Evolutionary conservation across 2,888 invertebrate species (phyloP).

Genomic region (Drosophila antonietae): DNA sequence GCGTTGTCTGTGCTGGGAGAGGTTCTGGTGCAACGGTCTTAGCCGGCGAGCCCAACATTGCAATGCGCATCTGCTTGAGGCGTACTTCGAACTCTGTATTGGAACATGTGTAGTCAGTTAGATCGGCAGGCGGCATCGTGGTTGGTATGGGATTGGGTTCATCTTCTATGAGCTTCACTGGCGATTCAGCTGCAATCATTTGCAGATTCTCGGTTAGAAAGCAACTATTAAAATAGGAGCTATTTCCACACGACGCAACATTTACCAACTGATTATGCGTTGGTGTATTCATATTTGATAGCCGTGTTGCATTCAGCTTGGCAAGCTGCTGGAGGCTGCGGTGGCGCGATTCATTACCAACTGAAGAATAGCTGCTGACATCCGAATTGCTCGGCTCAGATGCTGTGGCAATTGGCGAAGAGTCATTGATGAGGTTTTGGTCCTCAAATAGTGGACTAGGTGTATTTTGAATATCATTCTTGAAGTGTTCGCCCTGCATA

Average conservation of each 20-base stretch:
- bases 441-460: conserved; percentile 4
- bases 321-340: conserved; percentile 53
- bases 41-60: conserved; percentile 39
- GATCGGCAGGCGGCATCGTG: background rate
- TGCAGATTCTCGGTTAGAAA: conserved; percentile 51
- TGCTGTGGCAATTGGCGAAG: conserved; percentile 54
- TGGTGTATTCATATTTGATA: conserved; percentile 29
- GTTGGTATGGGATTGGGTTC: conserved; percentile 24
- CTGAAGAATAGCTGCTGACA: background rate
- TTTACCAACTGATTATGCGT: conserved; percentile 11
- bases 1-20: background rate
- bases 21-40: background rate
- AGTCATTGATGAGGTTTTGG: conserved; percentile 49
- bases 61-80: conserved; percentile 52
- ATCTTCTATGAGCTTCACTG: conserved; percentile 59
- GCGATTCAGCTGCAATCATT: conserved; percentile 66
- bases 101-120: conserved; percentile 43
- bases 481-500: conserved; percentile 42
- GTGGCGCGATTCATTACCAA: conserved; percentile 6
- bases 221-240: conserved; percentile 31
- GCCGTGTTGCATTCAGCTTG: conserved; percentile 50
- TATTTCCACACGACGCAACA: conserved; percentile 1
- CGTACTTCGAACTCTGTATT: conserved; percentile 59
- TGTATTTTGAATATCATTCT: conserved; percentile 6
- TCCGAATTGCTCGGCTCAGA: conserved; percentile 7